Evolutionary conservation across 2,797 vertebrate genomes (phyloP), one percentile per base, ranked within the genome.

Genomic region (Artibeus lituratus): DNA sequence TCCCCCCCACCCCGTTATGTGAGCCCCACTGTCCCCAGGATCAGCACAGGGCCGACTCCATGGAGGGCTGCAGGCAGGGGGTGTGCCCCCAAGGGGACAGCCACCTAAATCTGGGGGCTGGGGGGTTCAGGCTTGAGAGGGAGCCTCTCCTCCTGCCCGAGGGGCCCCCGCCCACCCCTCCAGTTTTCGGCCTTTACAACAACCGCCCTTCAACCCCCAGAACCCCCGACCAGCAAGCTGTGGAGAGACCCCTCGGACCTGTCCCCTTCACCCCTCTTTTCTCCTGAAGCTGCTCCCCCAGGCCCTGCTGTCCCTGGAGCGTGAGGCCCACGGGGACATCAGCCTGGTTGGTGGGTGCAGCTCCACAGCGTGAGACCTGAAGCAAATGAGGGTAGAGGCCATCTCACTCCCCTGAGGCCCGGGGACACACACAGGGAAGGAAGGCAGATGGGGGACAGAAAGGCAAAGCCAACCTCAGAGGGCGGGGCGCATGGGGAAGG

Each of bases 311-410:
- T 65, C 14, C 32, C 74, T n/a, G 2, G 44, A 44, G 53, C 74
- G 7, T 2, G 0, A 19, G 47, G 51, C 82, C 84, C 29, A 1
- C 7, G 3, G 10, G 73, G 76, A n/a, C 12, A 0, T 19, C 29
- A 4, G 74, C 59, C 15, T 72, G 16, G 3, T 12, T 26, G 73
- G 57, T 14, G 19, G 39, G 9, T 5, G 35, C 5, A 2, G 55
- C 29, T 69, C 32, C 16, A 8, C 1, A 1, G 15, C 7, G 3
- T 0, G 1, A 0, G 7, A 1, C 5, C 16, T 21, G 2, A 18
- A 37, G 51, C 24, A 35, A 12, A 35, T 0, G 62, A 59, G 35
- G 44, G 35, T 1, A 16, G 9, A 44, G 44, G 5, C 22, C 15
- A 29, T 15, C 26, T n/a, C 3, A 0, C 3, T 49, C 65, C 47